Percentiles rank a stretch among this genome's conserved stretches.
These are phyloP conservation scores for Branchipolynoe longqiensis DNA, from an alignment of 2,888 invertebrate species.

Conservation along the genomic window DNA sequence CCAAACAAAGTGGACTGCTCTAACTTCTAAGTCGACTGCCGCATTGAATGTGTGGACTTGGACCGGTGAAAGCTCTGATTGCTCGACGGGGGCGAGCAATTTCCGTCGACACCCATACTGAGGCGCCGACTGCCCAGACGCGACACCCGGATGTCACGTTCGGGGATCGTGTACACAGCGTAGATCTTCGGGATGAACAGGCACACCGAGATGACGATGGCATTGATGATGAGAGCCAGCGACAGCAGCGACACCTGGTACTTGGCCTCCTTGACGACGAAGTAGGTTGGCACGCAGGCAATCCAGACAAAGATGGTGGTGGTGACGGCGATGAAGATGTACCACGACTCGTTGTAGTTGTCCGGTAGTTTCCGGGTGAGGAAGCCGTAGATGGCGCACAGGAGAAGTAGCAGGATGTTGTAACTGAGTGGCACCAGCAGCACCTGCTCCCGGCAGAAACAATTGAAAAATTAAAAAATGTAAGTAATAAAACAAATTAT, in stretches of 20 bases:
- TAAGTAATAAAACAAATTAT: neutral
- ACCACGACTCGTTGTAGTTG: conserved; percentile 67
- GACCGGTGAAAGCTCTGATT: no score
- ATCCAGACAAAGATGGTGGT: conserved; percentile 65
- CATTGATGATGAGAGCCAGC: conserved; percentile 62
- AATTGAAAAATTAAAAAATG: conserved; percentile 41
- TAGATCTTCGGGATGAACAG: conserved; percentile 64
- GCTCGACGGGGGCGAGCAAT: no score
- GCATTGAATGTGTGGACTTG: no score
- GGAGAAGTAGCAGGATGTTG: conserved; percentile 63
- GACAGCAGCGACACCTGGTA: conserved; percentile 62
- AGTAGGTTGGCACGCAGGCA: conserved; percentile 64
- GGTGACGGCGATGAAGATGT: conserved; percentile 65
- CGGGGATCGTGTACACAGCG: conserved; percentile 60
- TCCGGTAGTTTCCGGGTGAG: conserved; percentile 65
- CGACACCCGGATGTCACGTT: conserved; percentile 10
- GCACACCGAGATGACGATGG: conserved; percentile 60
- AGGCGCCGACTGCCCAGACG: conserved; percentile 2
- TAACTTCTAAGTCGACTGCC: no score
- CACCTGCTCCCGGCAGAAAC: conserved; percentile 65
- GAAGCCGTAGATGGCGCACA: conserved; percentile 64
- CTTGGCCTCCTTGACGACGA: conserved; percentile 59
- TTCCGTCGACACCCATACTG: conserved; percentile 6
- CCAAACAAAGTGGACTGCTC: no score
- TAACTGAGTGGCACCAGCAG: conserved; percentile 71